These are phyloP conservation scores for Ectemnius continuus DNA, from an alignment of 2,888 invertebrate genomes.

Conservation along the genomic window DNA sequence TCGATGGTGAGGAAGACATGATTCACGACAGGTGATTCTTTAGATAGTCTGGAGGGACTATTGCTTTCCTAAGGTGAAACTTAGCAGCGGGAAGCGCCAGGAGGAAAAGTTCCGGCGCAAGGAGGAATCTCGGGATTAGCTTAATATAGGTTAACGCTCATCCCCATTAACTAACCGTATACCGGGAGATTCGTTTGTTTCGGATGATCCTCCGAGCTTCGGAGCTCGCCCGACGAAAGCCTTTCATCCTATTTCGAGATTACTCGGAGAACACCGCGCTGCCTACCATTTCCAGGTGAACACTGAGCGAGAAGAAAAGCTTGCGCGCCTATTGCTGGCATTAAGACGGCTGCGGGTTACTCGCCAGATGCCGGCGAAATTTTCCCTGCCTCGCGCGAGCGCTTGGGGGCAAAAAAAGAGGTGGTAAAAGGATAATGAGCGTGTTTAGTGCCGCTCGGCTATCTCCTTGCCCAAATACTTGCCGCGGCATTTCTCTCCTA, in stretches of 20 bases:
- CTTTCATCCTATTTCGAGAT: conserved; percentile 41
- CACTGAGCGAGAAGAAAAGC: background rate
- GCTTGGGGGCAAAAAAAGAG: too few species aligned
- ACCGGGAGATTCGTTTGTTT: conserved; percentile 36
- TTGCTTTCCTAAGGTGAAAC: background rate
- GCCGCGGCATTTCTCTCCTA: background rate
- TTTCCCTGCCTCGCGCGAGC: background rate
- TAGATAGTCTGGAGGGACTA: background rate
- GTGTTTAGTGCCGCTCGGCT: conserved; percentile 4
- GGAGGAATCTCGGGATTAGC: conserved; percentile 56
- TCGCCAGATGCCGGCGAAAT: conserved; percentile 14
- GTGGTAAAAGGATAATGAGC: conserved; percentile 10
- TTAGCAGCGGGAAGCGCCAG: conserved; percentile 19
- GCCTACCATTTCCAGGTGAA: too few species aligned
- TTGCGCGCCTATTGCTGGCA: background rate
- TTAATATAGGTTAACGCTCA: conserved; percentile 69
- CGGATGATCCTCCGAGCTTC: conserved; percentile 40
- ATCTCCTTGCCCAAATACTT: conserved; percentile 1
- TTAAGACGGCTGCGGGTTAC: conserved; percentile 28
- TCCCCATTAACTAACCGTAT: conserved; percentile 70
- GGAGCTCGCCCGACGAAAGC: conserved; percentile 18
- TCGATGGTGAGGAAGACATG: background rate
- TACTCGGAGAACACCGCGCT: conserved; percentile 19
- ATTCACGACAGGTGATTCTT: conserved; percentile 20
- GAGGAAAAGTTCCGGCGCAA: conserved; percentile 10